Base-by-base conservation (phyloP, 2,113 vertebrate genomes). In the Ophthalmolycus amberensis region DNA sequence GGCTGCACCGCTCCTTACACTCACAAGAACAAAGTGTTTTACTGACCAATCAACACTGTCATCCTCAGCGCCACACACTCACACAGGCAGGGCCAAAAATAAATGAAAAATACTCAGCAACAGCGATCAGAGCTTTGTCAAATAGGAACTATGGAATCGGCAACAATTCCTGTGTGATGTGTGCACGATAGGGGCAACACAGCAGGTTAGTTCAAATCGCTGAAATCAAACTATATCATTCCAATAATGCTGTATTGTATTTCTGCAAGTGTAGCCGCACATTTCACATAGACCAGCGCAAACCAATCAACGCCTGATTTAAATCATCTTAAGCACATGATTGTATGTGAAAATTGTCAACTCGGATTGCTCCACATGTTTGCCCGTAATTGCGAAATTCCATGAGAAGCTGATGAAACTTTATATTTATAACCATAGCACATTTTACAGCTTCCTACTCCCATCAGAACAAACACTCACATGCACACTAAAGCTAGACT, bases 1-100 rank as follows among this genome's bases (percentile, higher is more conserved):
- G 91, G 91, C 63, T 5, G 59, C n/a, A 16, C 22, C 70, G 37
- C 69, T 75, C 54, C 69, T 71, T 32, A 67, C 85, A 90, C 27
- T 65, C 46, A 62, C 64, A 79, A 72, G 22, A 86, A 73, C 52
- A 84, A 75, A 89, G 70, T 83, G 58, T 48, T 58, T 82, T 68
- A 81, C 46, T 77, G 68, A 77, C 77, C 80, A 72, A 27, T 67
- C 60, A 80, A 71, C 82, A 62, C 67, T 79, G 59, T 22, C 84
- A 73, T 66, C 56, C 63, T 78, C 52, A 72, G 71, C 79, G 38
- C 27, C 46, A 50, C 58, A 65, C 63, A 40, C n/a, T 77, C 20
- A 37, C 82, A 85, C 50, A 73, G 27, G 5, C 69, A 77, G 69
- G 12, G 29, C 65, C 27, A 50, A 69, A 73, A 73, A 77, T 68